These are phyloP conservation scores for Ibycter americanus DNA, from an alignment of 2,797 vertebrate species.

Conservation along the genomic window DNA sequence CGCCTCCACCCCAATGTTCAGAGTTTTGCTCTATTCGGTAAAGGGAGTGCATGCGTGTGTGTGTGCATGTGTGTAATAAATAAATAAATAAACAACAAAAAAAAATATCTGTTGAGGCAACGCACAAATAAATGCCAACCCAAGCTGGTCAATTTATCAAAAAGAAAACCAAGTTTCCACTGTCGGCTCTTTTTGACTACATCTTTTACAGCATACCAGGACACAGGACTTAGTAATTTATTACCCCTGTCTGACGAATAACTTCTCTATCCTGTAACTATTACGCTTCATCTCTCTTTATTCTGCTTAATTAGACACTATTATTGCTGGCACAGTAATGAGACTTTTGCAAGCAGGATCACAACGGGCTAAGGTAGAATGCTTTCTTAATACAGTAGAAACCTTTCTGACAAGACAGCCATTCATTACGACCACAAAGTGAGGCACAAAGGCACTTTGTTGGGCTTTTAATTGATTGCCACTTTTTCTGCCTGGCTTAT, in stretches of 20 bases:
- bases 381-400: conserved; percentile 8
- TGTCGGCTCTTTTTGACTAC: neutral
- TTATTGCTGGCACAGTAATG: conserved; percentile 48
- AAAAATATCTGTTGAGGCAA: neutral
- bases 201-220: neutral
- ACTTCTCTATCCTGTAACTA: conserved; percentile 45
- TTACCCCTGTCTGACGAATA: neutral
- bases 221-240: neutral
- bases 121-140: neutral
- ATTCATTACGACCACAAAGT: neutral
- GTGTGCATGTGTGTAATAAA: too few relatives aligned
- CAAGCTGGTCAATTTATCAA: neutral
- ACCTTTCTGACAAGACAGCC: conserved; percentile 24
- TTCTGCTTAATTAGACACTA: conserved; percentile 54
- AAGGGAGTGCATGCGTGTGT: neutral
- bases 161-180: neutral
- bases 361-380: conserved; percentile 21
- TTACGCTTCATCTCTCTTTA: conserved; percentile 42
- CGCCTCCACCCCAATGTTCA: fast-evolving
- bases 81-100: neutral
- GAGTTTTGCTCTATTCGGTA: neutral
- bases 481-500: neutral
- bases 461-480: neutral
- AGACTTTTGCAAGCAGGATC: conserved; percentile 28
- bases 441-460: conserved; percentile 35